phyloP scores from a whole-genome alignment of 2,113 vertebrate species.

The Patagioenas fasciata region DNA sequence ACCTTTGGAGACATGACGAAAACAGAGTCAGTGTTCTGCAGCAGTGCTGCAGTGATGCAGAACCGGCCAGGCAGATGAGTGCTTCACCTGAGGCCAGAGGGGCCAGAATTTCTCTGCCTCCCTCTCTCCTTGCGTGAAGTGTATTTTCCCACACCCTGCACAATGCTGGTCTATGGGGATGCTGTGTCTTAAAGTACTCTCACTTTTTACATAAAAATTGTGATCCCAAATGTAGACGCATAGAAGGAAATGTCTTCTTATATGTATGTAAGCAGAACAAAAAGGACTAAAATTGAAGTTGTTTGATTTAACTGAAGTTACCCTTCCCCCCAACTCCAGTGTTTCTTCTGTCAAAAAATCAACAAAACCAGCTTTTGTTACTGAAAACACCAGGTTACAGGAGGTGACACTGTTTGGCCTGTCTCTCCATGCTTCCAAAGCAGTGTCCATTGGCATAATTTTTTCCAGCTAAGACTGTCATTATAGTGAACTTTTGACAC shows the following conservation, averaged over 20 bases:
- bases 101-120: rapidly evolving
- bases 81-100: background rate
- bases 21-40: background rate
- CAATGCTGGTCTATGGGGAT: background rate
- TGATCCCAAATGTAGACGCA: background rate
- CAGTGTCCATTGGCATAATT: background rate
- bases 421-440: background rate
- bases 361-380: background rate
- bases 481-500: background rate
- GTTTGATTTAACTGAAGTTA: background rate
- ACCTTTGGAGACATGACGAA: background rate
- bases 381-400: background rate
- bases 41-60: background rate
- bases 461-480: background rate
- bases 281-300: background rate
- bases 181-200: background rate
- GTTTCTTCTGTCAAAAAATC: background rate
- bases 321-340: rapidly evolving
- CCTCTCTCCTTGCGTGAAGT: rapidly evolving
- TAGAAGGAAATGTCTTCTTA: background rate
- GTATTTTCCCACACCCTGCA: background rate
- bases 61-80: background rate
- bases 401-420: background rate
- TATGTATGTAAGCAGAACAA: background rate
- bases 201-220: background rate